These are phyloP conservation scores for Neosalanx taihuensis DNA, from an alignment of 2,797 vertebrate genomes.

Conservation along the genomic window DNA sequence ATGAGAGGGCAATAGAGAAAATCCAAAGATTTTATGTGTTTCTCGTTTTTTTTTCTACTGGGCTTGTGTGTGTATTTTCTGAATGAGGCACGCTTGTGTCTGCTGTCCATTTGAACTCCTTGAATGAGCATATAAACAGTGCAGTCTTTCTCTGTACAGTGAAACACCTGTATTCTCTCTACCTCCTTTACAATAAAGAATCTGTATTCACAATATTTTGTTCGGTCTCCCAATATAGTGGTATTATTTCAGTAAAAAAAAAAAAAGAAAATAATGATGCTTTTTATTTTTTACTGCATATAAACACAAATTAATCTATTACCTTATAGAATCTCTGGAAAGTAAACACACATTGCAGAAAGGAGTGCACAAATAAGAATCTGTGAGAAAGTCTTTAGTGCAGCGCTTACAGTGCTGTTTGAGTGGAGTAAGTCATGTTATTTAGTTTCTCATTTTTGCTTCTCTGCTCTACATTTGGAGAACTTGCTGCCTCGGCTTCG, in stretches of 20 bases:
- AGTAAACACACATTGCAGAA: neutral
- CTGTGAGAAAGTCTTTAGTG: neutral
- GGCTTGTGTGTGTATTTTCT: slow-evolving; percentile 56
- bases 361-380: neutral
- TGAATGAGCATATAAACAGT: slow-evolving; percentile 77
- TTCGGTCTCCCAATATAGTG: slow-evolving; percentile 1
- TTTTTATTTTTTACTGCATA: neutral
- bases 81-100: slow-evolving; percentile 61
- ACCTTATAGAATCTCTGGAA: neutral
- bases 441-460: slow-evolving; percentile 56
- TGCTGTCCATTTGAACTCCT: slow-evolving; percentile 63
- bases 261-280: neutral
- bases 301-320: neutral
- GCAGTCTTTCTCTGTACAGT: slow-evolving; percentile 83
- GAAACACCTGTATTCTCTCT: slow-evolving; percentile 85
- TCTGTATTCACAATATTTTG: slow-evolving; percentile 72
- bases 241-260: neutral
- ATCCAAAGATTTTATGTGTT: slow-evolving; percentile 80
- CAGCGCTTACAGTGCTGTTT: slow-evolving; percentile 67
- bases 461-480: slow-evolving; percentile 57
- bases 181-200: slow-evolving; percentile 88
- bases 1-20: slow-evolving; percentile 76
- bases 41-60: slow-evolving; percentile 59
- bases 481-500: slow-evolving; percentile 41
- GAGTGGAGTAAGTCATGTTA: slow-evolving; percentile 49